Base-by-base conservation (phyloP, 2,113 vertebrate genomes). In the Lates calcarifer region DNA sequence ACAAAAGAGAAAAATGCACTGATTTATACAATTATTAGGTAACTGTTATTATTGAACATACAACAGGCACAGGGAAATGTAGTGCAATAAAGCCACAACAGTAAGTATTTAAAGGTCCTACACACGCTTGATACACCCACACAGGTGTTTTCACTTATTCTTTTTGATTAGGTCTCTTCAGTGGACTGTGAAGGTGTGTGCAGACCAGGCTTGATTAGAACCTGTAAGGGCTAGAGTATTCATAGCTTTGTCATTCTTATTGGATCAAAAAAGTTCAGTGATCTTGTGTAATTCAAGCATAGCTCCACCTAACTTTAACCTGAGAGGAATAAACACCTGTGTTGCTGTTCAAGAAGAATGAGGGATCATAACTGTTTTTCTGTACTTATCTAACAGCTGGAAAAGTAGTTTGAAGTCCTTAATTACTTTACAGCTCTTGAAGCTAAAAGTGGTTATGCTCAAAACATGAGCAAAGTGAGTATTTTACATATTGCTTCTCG, bases 61-160 rank as follows among this genome's bases (percentile, higher is more conserved):
- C 17, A 18, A 47, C 14, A 12, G 41, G 20, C 3, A 18, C 43
- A 4, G 14, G 43, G 43, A 47, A 18, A 47, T 14, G 11, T 41
- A 41, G 39, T 41, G 11, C 2, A 41, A 14, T 41, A 12, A 41
- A 13, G 11, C 11, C 5, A 41, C 5, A 41, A 41, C 4, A 41
- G 11, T 6, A 41, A 41, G 12, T 11, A 8, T 17, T 20, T 47
- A 18, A 47, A 47, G 43, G 43, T 47, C 43, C 43, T 17, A 17
- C 18, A 47, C 43, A 41, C 39, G 11, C 39, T 20, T 47, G 14
- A 47, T 47, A 47, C 43, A 47, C 43, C 5, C 31, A 33, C 28
- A 29, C 24, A 62, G 45, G 35, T 79, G 49, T 64, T 57, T 55
- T 65, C 67, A 63, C 26, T 45, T 24, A 6, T 72, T 28, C 65